Base-by-base conservation (phyloP, 2,888 invertebrate genomes). In the Megaustenia siamemsis region DNA sequence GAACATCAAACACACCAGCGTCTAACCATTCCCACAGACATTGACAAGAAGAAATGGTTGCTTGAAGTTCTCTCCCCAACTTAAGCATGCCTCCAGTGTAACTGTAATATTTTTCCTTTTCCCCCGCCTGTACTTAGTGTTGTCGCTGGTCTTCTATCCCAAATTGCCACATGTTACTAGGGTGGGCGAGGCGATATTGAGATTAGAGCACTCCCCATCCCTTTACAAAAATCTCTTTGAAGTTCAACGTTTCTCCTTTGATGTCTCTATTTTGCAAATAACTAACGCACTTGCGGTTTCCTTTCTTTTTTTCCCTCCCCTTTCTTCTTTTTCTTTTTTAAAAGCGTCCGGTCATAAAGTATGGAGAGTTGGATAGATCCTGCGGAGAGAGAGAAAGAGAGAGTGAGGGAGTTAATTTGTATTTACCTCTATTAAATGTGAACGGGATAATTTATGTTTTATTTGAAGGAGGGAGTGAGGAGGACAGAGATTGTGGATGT, bases 191-290 rank as follows among this genome's bases (percentile, higher is more conserved):
- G 68, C 49, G 79, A 79, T 79, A 79, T 79, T 32, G 32, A 79
- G 79, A 79, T 79, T 78, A 68, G 79, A 45, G 24, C 49, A 45
- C 79, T 66, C 49, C n/a, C 79, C 32, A 79, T 49, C 66, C 79
- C 66, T 66, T 66, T 79, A 43, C 79, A 81, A 71, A 81, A 81
- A 81, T 81, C 82, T 40, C 82, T 82, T 82, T 82, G 82, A 82
- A 75, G 75, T 81, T 60, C 49, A 63, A 73, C 60, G 63, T 73
- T 38, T 71, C 53, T 45, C 82, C 82, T 82, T 82, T 82, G 82
- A 82, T 82, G 82, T 82, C 75, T 82, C 82, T 53, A 73, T 82
- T 75, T 82, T 82, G 82, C 82, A 82, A 82, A 82, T 82, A 82
- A 82, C 82, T 53, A 75, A 75, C 82, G 56, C 82, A 82, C 82